Percentiles rank a stretch among this genome's conserved stretches.
phyloP scores from a whole-genome alignment of 30 jellyfish, hydroid and myxozoan species.

The Sanderia malayensis region DNA sequence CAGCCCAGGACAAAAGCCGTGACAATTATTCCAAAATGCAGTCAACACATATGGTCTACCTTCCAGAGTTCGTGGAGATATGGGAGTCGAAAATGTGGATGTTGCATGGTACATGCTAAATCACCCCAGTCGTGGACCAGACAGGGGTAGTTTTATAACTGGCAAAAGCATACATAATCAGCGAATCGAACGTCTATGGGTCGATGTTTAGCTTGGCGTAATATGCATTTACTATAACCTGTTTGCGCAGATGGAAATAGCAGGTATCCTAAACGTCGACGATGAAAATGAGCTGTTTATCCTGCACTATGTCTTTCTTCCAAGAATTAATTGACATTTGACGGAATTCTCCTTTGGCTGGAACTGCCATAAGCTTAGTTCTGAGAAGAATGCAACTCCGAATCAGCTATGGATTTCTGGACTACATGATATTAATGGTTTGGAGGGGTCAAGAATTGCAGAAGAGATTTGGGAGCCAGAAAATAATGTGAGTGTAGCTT shows the following conservation, averaged over 20 bases:
- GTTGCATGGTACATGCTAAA: background rate
- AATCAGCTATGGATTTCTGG: background rate
- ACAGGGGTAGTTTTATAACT: constrained; percentile 14
- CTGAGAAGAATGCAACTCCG: background rate
- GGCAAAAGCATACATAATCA: too few species aligned
- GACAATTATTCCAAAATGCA: background rate
- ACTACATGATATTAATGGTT: background rate
- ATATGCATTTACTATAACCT: background rate
- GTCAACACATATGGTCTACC: background rate
- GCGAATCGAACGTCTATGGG: too few species aligned
- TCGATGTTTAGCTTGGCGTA: too few species aligned
- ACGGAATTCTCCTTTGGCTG: background rate
- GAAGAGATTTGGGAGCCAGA: background rate
- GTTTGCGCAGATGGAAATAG: background rate
- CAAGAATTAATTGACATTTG: background rate
- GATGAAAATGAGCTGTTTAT: background rate
- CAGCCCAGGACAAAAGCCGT: too few species aligned
- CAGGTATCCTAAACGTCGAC: background rate
- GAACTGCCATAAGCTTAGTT: background rate
- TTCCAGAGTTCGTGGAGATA: background rate
- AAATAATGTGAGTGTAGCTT: background rate
- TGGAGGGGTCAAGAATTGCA: background rate
- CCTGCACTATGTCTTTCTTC: background rate
- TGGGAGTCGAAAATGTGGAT: background rate
- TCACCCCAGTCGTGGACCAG: constrained; percentile 20